phyloP scores from a whole-genome alignment of 1,140 invertebrate genomes.

The Drosophila quadrilineata region DNA sequence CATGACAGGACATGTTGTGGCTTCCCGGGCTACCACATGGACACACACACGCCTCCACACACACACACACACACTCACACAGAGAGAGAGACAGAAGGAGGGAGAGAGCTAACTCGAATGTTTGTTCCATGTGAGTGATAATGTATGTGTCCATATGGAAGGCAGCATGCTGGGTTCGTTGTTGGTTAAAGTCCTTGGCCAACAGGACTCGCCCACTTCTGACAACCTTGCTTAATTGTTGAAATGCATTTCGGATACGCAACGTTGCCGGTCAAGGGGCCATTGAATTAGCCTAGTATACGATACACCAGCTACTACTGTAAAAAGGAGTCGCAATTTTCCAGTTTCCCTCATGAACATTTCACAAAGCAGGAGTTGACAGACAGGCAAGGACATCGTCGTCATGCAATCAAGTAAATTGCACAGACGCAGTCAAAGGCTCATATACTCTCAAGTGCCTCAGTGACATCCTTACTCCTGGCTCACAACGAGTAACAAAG shows the following conservation, averaged over 20 bases:
- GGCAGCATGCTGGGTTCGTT: conserved; percentile 8
- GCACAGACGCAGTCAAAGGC: not conserved
- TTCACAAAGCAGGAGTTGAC: not conserved
- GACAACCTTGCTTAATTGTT: conserved; percentile 48
- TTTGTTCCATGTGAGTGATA: conserved; percentile 51
- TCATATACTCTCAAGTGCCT: too few species aligned
- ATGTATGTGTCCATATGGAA: conserved; percentile 46
- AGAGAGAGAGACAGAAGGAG: not conserved
- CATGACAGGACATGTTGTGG: conserved; percentile 76
- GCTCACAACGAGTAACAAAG: too few species aligned
- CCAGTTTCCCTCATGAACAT: not conserved
- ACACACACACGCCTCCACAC: conserved; percentile 9
- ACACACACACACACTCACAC: not conserved
- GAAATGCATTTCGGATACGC: conserved; percentile 41
- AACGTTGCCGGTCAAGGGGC: not conserved
- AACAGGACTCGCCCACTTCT: not conserved
- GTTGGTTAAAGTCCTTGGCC: not conserved
- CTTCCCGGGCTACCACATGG: conserved; percentile 53
- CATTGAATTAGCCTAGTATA: conserved; percentile 19
- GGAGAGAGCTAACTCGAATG: conserved; percentile 17
- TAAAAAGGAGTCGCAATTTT: not conserved
- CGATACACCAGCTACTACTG: not conserved
- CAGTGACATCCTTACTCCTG: too few species aligned
- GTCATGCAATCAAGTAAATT: conserved; percentile 8
- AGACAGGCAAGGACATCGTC: not conserved